phyloP scores from a whole-genome alignment of 2,113 vertebrate genomes.

The Notarius lentiginosus region DNA sequence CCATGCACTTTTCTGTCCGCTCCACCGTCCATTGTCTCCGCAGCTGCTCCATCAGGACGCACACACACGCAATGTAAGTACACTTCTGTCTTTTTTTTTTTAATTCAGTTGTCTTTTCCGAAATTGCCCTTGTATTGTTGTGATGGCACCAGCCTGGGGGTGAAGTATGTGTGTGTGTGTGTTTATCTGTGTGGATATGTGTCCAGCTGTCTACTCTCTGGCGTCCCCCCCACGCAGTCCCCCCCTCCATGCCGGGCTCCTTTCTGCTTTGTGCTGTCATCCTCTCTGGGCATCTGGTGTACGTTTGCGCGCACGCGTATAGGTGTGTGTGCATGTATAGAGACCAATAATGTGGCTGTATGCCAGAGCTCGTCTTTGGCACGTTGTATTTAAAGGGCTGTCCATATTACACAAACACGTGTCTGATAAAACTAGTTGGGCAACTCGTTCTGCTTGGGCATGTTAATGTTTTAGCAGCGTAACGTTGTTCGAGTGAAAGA shows the following conservation, averaged over 20 bases:
- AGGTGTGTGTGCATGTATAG: conserved; percentile 23
- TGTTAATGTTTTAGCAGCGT: conserved; percentile 54
- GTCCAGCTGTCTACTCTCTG: conserved; percentile 74
- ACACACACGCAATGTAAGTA: conserved; percentile 67
- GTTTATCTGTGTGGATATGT: conserved; percentile 67
- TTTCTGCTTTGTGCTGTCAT: conserved; percentile 61
- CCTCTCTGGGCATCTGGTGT: conserved; percentile 48
- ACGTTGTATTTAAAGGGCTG: conserved; percentile 64
- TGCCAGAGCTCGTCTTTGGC: conserved; percentile 15
- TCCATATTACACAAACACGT: neutral
- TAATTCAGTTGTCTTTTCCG: neutral
- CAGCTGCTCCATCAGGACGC: conserved; percentile 58
- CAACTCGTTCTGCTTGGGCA: conserved; percentile 56
- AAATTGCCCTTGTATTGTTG: conserved; percentile 1
- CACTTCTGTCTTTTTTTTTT: neutral
- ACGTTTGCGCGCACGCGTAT: neutral
- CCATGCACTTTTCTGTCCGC: conserved; percentile 65
- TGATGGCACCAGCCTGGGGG: conserved; percentile 18
- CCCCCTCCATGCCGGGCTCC: conserved; percentile 30
- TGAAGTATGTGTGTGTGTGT: conserved; percentile 7
- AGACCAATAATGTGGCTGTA: conserved; percentile 12
- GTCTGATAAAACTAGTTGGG: conserved; percentile 58
- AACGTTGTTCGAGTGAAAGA: conserved; percentile 23
- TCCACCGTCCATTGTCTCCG: conserved; percentile 56
- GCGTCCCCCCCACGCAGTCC: conserved; percentile 54